Percentiles rank a stretch among this genome's conserved stretches.
Conservation (phyloP, 2,888 invertebrate species). For the Leptarthrus brevirostris region DNA sequence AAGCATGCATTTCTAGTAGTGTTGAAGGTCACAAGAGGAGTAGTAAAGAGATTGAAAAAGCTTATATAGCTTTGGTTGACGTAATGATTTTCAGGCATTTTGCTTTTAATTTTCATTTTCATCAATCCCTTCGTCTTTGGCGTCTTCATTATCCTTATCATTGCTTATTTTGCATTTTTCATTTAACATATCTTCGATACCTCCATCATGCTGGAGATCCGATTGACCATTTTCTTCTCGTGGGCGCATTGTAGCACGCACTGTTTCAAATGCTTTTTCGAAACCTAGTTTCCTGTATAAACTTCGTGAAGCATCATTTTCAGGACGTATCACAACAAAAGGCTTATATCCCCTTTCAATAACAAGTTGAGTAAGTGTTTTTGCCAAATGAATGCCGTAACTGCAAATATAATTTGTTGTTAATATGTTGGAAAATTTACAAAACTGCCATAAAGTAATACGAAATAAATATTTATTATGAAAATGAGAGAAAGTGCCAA, state of each 20-base stretch:
- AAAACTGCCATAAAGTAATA: too few species aligned
- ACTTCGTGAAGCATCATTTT: slow-evolving; percentile 87
- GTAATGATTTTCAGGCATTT: slow-evolving; percentile 21
- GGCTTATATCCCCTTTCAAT: slow-evolving; percentile 82
- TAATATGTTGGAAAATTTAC: too few species aligned
- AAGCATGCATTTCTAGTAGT: slow-evolving; percentile 33
- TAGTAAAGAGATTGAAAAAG: slow-evolving; percentile 22
- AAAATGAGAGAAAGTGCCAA: too few species aligned
- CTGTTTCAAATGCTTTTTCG: slow-evolving; percentile 81
- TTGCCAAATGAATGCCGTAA: slow-evolving; percentile 80
- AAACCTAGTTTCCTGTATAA: slow-evolving; percentile 87
- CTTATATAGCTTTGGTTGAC: neutral
- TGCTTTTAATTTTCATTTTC: slow-evolving; percentile 61
- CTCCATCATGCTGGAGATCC: slow-evolving; percentile 60
- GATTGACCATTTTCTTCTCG: slow-evolving; percentile 60
- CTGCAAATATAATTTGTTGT: slow-evolving; percentile 59
- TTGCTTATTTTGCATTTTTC: slow-evolving; percentile 67
- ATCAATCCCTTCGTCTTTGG: slow-evolving; percentile 64
- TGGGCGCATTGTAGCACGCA: slow-evolving; percentile 81
- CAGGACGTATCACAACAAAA: slow-evolving; percentile 87
- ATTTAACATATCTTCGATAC: slow-evolving; percentile 67
- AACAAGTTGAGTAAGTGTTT: slow-evolving; percentile 74
- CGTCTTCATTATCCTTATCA: slow-evolving; percentile 57
- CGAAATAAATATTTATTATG: too few species aligned
- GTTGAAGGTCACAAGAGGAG: slow-evolving; percentile 46